phyloP scores from a whole-genome alignment of 2,888 invertebrate species.

The Tachina fera region DNA sequence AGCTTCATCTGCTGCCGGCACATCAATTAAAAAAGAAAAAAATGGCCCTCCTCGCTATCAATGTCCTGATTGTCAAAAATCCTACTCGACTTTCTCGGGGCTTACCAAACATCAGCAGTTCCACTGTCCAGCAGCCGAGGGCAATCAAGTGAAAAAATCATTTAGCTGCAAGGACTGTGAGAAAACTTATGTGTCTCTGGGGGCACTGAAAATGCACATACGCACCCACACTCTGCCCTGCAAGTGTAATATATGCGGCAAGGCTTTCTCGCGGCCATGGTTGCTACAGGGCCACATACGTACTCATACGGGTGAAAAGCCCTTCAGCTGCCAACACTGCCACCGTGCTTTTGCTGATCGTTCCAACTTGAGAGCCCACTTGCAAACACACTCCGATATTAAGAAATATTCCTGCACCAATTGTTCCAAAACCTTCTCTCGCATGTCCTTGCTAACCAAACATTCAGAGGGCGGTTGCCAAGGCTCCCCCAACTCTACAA shows the following conservation, averaged over 20 bases:
- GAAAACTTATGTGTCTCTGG: slow-evolving; percentile 97
- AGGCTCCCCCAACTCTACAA: slow-evolving; percentile 77
- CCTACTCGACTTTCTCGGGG: slow-evolving; percentile 97
- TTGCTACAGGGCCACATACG: slow-evolving; percentile 98
- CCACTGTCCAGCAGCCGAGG: slow-evolving; percentile 94
- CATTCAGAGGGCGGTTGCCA: slow-evolving; percentile 96
- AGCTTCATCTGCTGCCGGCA: slow-evolving; percentile 67
- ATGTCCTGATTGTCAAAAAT: slow-evolving; percentile 96
- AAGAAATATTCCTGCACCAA: slow-evolving; percentile 97
- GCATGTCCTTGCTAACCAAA: slow-evolving; percentile 97
- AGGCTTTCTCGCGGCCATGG: slow-evolving; percentile 99
- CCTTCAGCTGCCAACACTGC: slow-evolving; percentile 97
- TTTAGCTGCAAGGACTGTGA: slow-evolving; percentile 98
- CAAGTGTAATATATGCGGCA: slow-evolving; percentile 97
- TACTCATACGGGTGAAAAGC: slow-evolving; percentile 99
- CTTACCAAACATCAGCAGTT: slow-evolving; percentile 98
- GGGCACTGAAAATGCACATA: slow-evolving; percentile 99
- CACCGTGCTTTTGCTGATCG: slow-evolving; percentile 98
- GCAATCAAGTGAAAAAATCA: slow-evolving; percentile 93
- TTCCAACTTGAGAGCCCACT: slow-evolving; percentile 97
- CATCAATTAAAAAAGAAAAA: slow-evolving; percentile 81
- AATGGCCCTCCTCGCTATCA: slow-evolving; percentile 88
- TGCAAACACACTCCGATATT: slow-evolving; percentile 98
- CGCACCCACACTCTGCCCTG: slow-evolving; percentile 98
- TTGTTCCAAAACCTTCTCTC: slow-evolving; percentile 97